These are phyloP conservation scores for Vidua chalybeata DNA, from an alignment of 2,113 vertebrate genomes.

Conservation along the genomic window DNA sequence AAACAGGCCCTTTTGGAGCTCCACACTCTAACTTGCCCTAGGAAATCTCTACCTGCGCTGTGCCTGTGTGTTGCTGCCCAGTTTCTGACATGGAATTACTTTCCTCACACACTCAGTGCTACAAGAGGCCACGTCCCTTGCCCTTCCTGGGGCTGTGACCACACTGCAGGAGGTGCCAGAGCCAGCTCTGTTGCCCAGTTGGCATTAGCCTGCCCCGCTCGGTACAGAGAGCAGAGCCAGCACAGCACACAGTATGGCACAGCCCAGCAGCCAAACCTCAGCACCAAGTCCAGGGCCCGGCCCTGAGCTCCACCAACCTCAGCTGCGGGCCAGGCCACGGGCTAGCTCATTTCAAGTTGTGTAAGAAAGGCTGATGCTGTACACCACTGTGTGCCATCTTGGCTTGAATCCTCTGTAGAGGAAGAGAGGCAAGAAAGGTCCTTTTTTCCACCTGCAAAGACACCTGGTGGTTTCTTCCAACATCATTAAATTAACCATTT, in stretches of 20 bases:
- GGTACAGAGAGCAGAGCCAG: background rate
- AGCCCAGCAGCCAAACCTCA: background rate
- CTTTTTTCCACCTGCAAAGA: background rate
- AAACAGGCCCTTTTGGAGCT: background rate
- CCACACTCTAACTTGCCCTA: background rate
- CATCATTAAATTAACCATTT: conserved; percentile 23
- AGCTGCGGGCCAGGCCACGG: background rate
- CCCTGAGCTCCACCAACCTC: background rate
- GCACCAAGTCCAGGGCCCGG: background rate
- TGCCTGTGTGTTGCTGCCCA: background rate
- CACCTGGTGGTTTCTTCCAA: background rate
- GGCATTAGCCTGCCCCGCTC: fast-evolving
- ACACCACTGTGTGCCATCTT: background rate
- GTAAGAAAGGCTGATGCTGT: background rate
- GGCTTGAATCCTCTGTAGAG: background rate
- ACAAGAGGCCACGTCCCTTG: background rate
- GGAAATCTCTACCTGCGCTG: background rate
- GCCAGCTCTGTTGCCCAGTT: background rate
- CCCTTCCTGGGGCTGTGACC: background rate
- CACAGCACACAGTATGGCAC: background rate
- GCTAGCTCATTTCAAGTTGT: background rate
- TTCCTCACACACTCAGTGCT: background rate
- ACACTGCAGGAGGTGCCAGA: background rate
- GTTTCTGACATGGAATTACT: background rate
- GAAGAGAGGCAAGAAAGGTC: background rate